A percentile compares a stretch with the other conserved stretches of the same genome.
Conservation (phyloP, 1,140 invertebrate species). For the Mycetomoellerius zeteki region DNA sequence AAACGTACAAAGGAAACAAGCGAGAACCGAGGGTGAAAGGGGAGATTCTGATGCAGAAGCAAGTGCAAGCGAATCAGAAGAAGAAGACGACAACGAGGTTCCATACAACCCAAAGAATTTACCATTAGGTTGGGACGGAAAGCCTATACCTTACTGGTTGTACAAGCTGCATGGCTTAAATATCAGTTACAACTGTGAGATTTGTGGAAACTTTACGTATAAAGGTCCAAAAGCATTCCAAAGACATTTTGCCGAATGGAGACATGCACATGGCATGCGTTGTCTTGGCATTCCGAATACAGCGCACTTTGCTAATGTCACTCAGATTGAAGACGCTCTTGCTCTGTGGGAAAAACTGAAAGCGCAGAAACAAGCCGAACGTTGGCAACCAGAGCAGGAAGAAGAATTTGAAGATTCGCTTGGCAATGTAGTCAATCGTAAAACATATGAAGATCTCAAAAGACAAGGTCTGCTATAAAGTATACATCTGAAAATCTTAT, state of each 20-base stretch:
- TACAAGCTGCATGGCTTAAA: conserved; percentile 99
- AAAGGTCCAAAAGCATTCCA: conserved; percentile 99
- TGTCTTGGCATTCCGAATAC: conserved; percentile 99
- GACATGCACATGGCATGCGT: conserved; percentile 99
- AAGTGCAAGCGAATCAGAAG: conserved; percentile 94
- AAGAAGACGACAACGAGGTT: conserved; percentile 96
- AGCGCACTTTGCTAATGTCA: conserved; percentile 99
- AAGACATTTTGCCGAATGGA: conserved; percentile 99
- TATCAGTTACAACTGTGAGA: conserved; percentile 99
- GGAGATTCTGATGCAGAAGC: conserved; percentile 97
- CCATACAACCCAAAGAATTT: conserved; percentile 99
- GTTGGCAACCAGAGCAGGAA: conserved; percentile 98
- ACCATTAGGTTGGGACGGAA: conserved; percentile 99
- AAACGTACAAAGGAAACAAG: conserved; percentile 99
- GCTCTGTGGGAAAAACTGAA: conserved; percentile 99
- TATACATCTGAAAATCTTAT: neutral
- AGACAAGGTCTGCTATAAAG: conserved; percentile 97
- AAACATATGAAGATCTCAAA: conserved; percentile 99
- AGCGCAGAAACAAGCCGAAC: conserved; percentile 96
- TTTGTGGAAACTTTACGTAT: conserved; percentile 99
- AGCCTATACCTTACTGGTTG: conserved; percentile 99
- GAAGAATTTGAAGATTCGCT: conserved; percentile 99
- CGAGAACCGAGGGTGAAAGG: conserved; percentile 97
- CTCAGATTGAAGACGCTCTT: conserved; percentile 99
- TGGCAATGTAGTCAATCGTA: conserved; percentile 99